Evolutionary conservation across 1,140 invertebrate species (phyloP), one percentile per base, ranked within the genome.

Genomic region (Armadillidium nasatum): DNA sequence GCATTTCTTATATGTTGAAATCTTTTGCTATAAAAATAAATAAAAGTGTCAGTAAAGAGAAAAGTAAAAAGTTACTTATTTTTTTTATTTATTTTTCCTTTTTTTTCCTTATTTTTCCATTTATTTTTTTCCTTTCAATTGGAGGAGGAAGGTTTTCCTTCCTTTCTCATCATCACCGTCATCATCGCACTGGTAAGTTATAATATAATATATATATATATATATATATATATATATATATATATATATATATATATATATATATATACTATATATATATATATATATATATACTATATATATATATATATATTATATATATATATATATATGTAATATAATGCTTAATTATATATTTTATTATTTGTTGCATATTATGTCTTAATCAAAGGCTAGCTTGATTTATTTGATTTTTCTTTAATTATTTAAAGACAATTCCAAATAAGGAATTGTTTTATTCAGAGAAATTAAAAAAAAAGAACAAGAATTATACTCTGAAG

Each of bases 81-180:
- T 60, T 15, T 15, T 15, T 15, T 15, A 3, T 1, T 15, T 60
- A 60, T 60, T 60, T 60, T 60, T 19, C 7, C 4, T 60, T 7
- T 60, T 60, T 60, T 60, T 13, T 60, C 1, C 0, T 33, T 33
- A 33, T 33, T 33, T 33, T 33, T 6, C 1, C 33, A 33, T 33
- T 33, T 33, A 33, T 33, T 33, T 33, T 33, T 33, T 6, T 33
- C 6, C 6, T 33, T 3, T 33, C 7, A 60, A 13, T 60, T 60
- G 50, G 50, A 60, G 50, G 50, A 19, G 50, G 50, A 60, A 60
- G 50, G 50, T 60, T 60, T 19, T 15, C 50, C 50, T 60, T 60
- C 50, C 50, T 60, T 60, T 60, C 50, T 60, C 50, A 60, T 15
- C 50, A 60, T 60, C 50, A 13, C 50, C 50, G 50, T 60, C 50